These are phyloP conservation scores for Eulithis testata DNA, from an alignment of 2,888 invertebrate species.

Conservation along the genomic window DNA sequence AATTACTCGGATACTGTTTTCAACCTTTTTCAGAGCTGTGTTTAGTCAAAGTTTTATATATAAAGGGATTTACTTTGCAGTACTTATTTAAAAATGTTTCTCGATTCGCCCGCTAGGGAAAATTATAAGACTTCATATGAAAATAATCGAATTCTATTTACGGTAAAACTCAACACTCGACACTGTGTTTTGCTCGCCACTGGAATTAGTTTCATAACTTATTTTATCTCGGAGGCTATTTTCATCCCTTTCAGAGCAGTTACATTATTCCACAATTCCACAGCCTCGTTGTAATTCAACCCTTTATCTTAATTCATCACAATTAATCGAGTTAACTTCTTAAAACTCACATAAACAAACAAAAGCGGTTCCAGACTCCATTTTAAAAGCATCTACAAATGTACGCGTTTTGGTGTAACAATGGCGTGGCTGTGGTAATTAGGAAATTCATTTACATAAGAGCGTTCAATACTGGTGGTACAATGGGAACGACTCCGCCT, in stretches of 20 bases:
- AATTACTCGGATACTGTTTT: no score
- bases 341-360: constrained; percentile 44
- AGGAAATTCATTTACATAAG: constrained; percentile 12
- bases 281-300: background rate
- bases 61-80: no score
- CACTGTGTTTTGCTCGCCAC: no score
- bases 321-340: constrained; percentile 36
- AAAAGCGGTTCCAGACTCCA: constrained; percentile 19
- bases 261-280: constrained; percentile 5
- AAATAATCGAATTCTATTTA: no score
- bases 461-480: background rate
- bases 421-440: constrained; percentile 10
- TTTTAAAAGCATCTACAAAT: constrained; percentile 8
- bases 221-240: background rate
- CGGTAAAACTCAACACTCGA: no score
- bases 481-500: background rate
- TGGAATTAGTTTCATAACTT: no score
- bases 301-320: constrained; percentile 32
- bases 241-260: background rate
- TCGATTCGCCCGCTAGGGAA: no score
- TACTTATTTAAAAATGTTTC: no score
- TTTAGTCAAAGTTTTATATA: no score
- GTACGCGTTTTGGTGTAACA: constrained; percentile 2
- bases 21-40: no score
- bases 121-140: no score